Evolutionary conservation across 2,113 vertebrate genomes (phyloP).

Genomic region (Suncus etruscus): DNA sequence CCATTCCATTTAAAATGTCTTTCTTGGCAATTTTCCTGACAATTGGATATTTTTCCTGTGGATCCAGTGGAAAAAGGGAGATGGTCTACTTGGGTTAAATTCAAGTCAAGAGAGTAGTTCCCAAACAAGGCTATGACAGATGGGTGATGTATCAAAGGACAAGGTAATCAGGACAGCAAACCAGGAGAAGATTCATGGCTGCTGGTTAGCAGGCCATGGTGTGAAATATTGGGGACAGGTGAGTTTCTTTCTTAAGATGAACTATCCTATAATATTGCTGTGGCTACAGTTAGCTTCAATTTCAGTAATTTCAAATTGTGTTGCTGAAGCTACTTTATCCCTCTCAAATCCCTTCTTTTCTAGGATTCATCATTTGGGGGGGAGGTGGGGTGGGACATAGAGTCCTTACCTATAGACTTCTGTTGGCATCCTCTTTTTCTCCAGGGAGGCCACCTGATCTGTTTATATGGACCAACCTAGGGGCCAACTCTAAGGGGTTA

Average conservation of each 20-base stretch:
- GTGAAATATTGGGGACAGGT: background rate
- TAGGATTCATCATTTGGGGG: constrained; percentile 10
- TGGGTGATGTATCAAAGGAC: background rate
- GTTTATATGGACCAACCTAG: background rate
- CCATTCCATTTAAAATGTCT: background rate
- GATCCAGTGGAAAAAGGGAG: background rate
- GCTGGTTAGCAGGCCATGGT: background rate
- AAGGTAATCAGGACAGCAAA: background rate
- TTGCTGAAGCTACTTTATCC: background rate
- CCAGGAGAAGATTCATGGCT: constrained; percentile 10
- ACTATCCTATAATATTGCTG: background rate
- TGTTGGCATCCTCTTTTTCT: constrained; percentile 20
- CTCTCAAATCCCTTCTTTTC: constrained; percentile 11
- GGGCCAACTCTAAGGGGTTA: background rate
- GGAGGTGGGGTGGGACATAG: background rate
- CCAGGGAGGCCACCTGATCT: background rate
- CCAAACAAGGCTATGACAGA: constrained; percentile 10
- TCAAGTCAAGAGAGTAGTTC: background rate
- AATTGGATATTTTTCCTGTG: background rate
- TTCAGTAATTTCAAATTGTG: background rate
- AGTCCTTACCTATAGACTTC: background rate
- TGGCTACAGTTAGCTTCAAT: background rate
- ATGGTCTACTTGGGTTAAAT: background rate
- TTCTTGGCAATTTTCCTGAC: background rate
- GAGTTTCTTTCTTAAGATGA: constrained; percentile 10